A percentile compares a stretch with the other conserved stretches of the same genome.
Conservation (phyloP, 2,113 vertebrate genomes). For the Hippocampus guttulatus region DNA sequence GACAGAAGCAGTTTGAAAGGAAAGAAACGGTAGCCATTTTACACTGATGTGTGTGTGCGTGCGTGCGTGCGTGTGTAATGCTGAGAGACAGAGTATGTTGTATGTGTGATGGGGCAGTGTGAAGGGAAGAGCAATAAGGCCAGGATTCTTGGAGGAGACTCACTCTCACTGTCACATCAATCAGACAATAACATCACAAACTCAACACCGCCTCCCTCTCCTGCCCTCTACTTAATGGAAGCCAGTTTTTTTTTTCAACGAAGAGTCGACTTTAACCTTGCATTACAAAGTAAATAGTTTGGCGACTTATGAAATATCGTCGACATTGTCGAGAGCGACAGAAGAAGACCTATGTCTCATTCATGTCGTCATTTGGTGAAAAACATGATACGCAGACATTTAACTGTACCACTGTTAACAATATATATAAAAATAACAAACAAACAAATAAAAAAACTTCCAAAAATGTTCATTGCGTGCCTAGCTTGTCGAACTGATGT, state of each 20-base stretch:
- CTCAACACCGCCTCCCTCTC: slow-evolving; percentile 30
- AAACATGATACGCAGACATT: too few species aligned
- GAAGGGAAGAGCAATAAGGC: slow-evolving; percentile 60
- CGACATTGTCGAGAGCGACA: neutral
- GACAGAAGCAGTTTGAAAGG: slow-evolving; percentile 63
- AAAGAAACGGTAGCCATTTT: slow-evolving; percentile 19
- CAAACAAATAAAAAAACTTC: too few species aligned
- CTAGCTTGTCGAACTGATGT: too few species aligned
- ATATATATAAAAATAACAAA: too few species aligned
- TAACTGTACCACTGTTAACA: too few species aligned
- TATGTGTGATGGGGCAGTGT: slow-evolving; percentile 28
- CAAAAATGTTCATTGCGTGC: too few species aligned
- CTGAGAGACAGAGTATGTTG: slow-evolving; percentile 40
- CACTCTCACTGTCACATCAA: slow-evolving; percentile 65
- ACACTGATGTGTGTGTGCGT: slow-evolving; percentile 16
- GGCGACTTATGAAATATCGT: neutral
- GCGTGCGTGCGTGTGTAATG: slow-evolving; percentile 11
- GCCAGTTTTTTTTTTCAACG: slow-evolving; percentile 14
- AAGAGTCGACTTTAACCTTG: neutral
- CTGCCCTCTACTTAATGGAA: slow-evolving; percentile 24
- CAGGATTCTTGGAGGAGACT: slow-evolving; percentile 42
- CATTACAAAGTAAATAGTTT: neutral
- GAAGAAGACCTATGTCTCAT: neutral
- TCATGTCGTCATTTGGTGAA: too few species aligned
- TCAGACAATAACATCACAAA: slow-evolving; percentile 57